Conservation (phyloP, 2,113 vertebrate species). For the Agelaius tricolor region DNA sequence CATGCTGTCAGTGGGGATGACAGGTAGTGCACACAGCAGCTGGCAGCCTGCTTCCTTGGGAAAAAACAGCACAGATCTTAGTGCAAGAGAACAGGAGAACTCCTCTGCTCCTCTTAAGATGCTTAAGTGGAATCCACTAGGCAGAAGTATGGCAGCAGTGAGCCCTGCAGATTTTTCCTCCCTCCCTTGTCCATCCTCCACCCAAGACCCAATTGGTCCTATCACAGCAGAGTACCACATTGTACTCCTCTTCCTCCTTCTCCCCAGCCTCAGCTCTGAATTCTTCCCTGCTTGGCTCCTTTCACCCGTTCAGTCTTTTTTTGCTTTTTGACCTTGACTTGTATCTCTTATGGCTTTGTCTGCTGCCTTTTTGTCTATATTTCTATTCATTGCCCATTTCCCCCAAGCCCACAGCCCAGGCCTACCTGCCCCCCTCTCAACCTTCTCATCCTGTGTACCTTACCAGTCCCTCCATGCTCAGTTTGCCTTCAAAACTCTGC, state of each 20-base stretch:
- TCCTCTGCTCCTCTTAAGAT: background rate
- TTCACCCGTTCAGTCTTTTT: background rate
- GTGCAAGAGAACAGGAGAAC: background rate
- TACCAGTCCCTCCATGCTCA: background rate
- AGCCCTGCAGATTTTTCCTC: background rate
- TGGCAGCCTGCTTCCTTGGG: background rate
- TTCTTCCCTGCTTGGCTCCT: background rate
- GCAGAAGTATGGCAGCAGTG: background rate
- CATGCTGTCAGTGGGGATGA: background rate
- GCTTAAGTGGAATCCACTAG: background rate
- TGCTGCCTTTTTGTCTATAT: background rate
- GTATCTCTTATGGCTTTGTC: background rate
- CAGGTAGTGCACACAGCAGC: background rate
- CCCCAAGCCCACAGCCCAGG: background rate
- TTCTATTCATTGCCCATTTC: rapidly evolving
- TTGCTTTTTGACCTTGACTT: background rate
- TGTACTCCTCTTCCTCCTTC: background rate
- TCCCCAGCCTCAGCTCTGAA: background rate
- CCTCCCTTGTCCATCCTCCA: background rate
- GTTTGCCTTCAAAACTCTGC: background rate
- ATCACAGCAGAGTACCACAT: background rate
- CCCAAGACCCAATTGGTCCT: background rate
- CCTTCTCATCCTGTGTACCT: background rate
- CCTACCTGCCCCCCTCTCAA: background rate
- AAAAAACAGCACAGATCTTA: background rate